Evolutionary conservation across 2,113 vertebrate species (phyloP), one percentile per base, ranked within the genome.

Genomic region (Atherinomorus stipes): DNA sequence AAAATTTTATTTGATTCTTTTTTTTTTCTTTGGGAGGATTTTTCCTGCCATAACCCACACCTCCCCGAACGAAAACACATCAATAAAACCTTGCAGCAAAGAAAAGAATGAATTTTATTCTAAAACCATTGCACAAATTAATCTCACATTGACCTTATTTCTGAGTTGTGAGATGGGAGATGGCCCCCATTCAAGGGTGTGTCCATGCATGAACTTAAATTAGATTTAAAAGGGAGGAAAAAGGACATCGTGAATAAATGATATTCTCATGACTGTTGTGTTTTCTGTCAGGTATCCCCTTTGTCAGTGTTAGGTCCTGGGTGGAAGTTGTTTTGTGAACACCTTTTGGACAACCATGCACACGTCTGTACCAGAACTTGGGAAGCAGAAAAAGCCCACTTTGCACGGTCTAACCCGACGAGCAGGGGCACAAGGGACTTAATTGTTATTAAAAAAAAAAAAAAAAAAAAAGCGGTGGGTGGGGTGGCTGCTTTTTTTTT

Each of bases 181-280:
- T 23, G 68, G 15, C 53, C 47, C 37, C 61, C 71, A 44, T 76
- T 77, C 57, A 76, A 80, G 85, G 89, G 86, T 89, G 88, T 89
- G 83, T 80, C 84, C 80, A 74, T 53, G 50, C 44, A 40, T 56
- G 37, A 52, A 77, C 44, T 40, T 57, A 71, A 81, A 85, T 85
- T 37, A 50, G 61, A 78, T 45, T 49, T 69, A 79, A 13, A 19
- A n/a, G n/a, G n/a, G n/a, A n/a, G n/a, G n/a, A 7, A 47, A 50
- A 64, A 10, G 64, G 53, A 59, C 11, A n/a, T 3, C 22, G 25
- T 18, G 54, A 66, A 59, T 77, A 31, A 60, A 70, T 38, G 5
- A 37, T 50, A 31, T 37, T 62, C 22, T 38, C 10, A 56, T 70
- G 19, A 40, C 7, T 58, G 21, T 18, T 9, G 10, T 15, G 6